These are phyloP conservation scores for Melanerpes aurifrons DNA, from an alignment of 2,113 vertebrate genomes.

Conservation along the genomic window DNA sequence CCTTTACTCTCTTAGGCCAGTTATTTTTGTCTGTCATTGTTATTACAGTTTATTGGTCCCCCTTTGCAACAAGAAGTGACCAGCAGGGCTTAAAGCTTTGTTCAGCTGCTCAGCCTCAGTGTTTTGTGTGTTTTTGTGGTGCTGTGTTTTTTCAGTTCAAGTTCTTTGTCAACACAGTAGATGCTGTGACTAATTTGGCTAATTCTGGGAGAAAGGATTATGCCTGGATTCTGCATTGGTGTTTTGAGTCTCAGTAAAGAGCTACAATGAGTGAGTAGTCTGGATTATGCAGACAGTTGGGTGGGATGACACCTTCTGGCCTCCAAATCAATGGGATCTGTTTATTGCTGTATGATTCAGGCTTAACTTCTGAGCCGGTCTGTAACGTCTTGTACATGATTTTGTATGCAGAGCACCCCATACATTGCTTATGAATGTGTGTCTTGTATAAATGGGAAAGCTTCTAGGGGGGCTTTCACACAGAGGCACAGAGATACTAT, in stretches of 20 bases:
- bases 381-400: not conserved
- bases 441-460: constrained; percentile 34
- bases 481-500: not conserved
- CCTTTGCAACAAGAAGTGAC: not conserved
- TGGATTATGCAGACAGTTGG: constrained; percentile 37
- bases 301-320: constrained; percentile 53
- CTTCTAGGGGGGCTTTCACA: constrained; percentile 22
- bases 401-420: constrained; percentile 25
- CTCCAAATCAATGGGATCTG: constrained; percentile 33
- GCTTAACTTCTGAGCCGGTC: constrained; percentile 29
- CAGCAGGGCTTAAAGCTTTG: constrained; percentile 1
- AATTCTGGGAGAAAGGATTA: constrained; percentile 66
- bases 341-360: not conserved
- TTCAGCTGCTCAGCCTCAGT: constrained; percentile 3
- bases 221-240: constrained; percentile 53
- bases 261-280: constrained; percentile 63
- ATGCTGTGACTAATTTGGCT: constrained; percentile 67
- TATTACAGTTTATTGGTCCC: not conserved
- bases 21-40: not conserved
- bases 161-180: constrained; percentile 66
- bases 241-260: constrained; percentile 59
- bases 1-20: not conserved
- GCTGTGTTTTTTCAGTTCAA: not conserved
- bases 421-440: constrained; percentile 5
- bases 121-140: constrained; percentile 21